phyloP scores from a whole-genome alignment of 2,797 vertebrate genomes.

The Ceryle rudis region DNA sequence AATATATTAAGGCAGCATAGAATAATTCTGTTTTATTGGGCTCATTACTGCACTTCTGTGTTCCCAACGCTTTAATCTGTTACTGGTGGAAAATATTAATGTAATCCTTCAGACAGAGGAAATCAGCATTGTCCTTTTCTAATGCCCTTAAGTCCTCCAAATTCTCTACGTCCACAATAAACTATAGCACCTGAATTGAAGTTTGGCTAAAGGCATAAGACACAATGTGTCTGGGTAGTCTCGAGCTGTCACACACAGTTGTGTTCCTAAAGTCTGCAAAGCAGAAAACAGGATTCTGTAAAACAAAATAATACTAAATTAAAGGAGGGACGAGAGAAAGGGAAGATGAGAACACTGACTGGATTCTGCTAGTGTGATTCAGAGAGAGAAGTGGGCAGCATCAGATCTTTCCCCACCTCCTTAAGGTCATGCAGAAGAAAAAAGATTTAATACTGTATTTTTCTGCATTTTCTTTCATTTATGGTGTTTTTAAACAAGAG shows the following conservation, averaged over 20 bases:
- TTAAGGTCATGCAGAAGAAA: background rate
- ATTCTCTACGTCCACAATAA: background rate
- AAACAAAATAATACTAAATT: background rate
- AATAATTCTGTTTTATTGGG: slow-evolving; percentile 48
- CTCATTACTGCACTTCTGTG: slow-evolving; percentile 22
- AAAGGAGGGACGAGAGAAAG: fast-evolving
- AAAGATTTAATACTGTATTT: background rate
- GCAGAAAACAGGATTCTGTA: background rate
- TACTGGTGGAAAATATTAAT: slow-evolving; percentile 30
- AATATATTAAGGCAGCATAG: background rate
- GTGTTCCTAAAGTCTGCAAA: background rate
- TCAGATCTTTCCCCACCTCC: background rate
- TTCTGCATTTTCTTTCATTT: background rate
- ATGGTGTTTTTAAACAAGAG: background rate
- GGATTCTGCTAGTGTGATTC: background rate
- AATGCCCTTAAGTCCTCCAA: background rate
- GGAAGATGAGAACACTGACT: background rate
- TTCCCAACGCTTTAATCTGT: slow-evolving; percentile 6
- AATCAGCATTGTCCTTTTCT: background rate
- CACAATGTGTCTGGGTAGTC: background rate
- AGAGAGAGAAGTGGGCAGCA: background rate
- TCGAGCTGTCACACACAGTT: background rate
- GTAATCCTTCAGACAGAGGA: slow-evolving; percentile 13
- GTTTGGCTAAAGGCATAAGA: background rate
- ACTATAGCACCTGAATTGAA: background rate